These are phyloP conservation scores for Hyphantria cunea DNA, from an alignment of 1,140 invertebrate species.

Conservation along the genomic window DNA sequence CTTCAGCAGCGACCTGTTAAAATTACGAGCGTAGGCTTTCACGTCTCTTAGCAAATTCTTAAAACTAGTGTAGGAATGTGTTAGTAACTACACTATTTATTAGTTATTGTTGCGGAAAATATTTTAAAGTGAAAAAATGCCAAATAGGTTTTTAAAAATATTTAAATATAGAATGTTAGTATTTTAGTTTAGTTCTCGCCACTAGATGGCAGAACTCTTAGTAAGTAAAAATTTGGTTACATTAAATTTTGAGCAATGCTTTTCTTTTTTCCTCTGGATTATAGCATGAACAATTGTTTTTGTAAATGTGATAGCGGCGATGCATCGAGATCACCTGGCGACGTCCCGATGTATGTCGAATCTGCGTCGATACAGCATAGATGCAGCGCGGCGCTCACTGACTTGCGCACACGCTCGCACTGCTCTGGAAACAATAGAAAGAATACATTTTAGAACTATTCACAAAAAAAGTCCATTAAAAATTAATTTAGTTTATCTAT, in stretches of 20 bases:
- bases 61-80: not conserved
- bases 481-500: not conserved
- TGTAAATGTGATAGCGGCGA: constrained; percentile 34
- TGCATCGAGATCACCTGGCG: constrained; percentile 82
- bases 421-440: constrained; percentile 61
- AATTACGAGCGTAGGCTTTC: constrained; percentile 70
- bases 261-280: constrained; percentile 26
- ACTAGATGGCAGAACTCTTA: constrained; percentile 7
- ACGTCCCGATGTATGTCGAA: constrained; percentile 86
- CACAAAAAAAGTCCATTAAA: not conserved
- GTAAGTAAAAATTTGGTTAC: constrained; percentile 23
- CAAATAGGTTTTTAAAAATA: not conserved
- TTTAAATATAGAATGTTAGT: not conserved
- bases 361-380: constrained; percentile 84
- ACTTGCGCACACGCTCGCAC: constrained; percentile 70
- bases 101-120: not conserved
- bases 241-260: constrained; percentile 15
- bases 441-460: constrained; percentile 20
- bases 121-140: not conserved
- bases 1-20: constrained; percentile 80
- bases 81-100: not conserved
- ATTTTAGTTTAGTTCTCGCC: constrained; percentile 1
- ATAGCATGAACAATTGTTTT: constrained; percentile 14
- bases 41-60: constrained; percentile 61
- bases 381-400: constrained; percentile 58